Evolutionary conservation across 2,888 invertebrate species (phyloP).

Genomic region (Galerucella pusilla): DNA sequence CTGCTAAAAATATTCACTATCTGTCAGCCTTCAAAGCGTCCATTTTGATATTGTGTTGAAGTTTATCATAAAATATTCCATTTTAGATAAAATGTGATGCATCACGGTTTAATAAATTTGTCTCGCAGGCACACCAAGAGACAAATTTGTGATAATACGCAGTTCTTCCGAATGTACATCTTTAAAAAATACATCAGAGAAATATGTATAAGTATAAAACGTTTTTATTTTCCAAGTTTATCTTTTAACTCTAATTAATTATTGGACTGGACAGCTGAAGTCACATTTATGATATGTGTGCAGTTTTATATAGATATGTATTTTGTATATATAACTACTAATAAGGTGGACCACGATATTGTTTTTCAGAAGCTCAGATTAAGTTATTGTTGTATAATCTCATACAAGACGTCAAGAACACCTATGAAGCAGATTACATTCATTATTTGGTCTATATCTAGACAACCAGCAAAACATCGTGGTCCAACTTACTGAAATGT

Average conservation of each 20-base stretch:
- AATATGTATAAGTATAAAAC: slow-evolving; percentile 59
- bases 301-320: slow-evolving; percentile 52
- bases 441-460: not conserved
- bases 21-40: no score
- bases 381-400: no score
- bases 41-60: not conserved
- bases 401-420: not conserved
- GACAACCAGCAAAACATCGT: not conserved
- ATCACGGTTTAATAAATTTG: not conserved
- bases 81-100: slow-evolving; percentile 8
- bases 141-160: slow-evolving; percentile 27
- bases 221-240: slow-evolving; percentile 50
- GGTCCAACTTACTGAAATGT: slow-evolving; percentile 15
- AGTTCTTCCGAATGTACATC: slow-evolving; percentile 55
- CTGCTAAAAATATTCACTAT: not conserved
- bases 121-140: not conserved
- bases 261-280: slow-evolving; percentile 65
- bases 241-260: slow-evolving; percentile 57
- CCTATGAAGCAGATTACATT: not conserved
- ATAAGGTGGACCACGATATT: not conserved
- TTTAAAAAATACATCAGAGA: slow-evolving; percentile 63
- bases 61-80: not conserved
- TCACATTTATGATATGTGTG: slow-evolving; percentile 63
- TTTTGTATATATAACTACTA: slow-evolving; percentile 21
- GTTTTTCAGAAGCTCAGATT: not conserved